Base-by-base conservation (phyloP, 2,113 vertebrate species). In the Halichoerus grypus region DNA sequence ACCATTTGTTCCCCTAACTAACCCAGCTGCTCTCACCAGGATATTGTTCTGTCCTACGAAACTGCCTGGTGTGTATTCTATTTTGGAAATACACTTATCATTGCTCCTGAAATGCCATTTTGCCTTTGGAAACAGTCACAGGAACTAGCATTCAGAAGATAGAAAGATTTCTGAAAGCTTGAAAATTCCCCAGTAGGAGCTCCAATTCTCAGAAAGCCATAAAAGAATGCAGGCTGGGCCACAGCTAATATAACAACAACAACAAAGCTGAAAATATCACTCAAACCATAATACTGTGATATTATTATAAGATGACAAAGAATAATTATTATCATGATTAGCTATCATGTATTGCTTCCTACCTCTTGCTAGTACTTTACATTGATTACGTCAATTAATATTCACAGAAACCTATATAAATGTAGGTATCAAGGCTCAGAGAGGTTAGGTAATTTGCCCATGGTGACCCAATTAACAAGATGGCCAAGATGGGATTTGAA, bases 41-140 rank as follows among this genome's bases (percentile, higher is more conserved):
- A 93, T 93, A 91, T 71, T 88, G 63, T 95, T 97, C 82, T 96
- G 85, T 93, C 82, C 57, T 84, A 95, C 42, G 81, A 94, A 98
- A 97, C 92, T 94, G 51, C 92, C 76, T 93, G 46, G 46, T 82
- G 65, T 91, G 85, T 85, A 65, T 93, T 95, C 92, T 96, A 95
- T 96, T 97, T 97, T 96, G 88, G 72, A 96, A 83, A n/a, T 96
- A 93, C 18, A 96, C 77, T 97, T 96, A 95, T 88, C 93, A 94
- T 93, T 96, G 71, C 59, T 96, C 28, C 92, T 95, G 65, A 96
- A 97, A 92, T 96, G 89, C 46, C 77, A 96, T 95, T 97, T 96
- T 93, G 86, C 72, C 92, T 96, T 97, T 95, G 71, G 89, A 96
- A 96, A 95, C 15, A 19, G 69, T 97, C 83, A 94, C 15, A 77